Percentiles rank a stretch among this genome's conserved stretches.
These are phyloP conservation scores for Himalopsyche tibetana DNA, from an alignment of 2,888 invertebrate species.

Conservation along the genomic window DNA sequence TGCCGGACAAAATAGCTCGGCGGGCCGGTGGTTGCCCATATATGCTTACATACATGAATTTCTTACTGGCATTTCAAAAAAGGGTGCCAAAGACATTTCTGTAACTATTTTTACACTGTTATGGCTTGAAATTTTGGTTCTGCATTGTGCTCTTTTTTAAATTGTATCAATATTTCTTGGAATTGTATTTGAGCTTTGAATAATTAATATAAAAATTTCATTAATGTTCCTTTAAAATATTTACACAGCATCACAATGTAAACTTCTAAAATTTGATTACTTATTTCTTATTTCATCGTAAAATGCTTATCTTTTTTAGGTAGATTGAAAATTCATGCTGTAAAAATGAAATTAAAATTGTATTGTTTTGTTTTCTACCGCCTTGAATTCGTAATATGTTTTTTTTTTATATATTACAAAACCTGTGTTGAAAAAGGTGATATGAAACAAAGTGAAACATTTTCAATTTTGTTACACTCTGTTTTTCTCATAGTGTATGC, in stretches of 20 bases:
- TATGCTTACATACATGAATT: too few species aligned
- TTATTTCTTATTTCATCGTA: neutral
- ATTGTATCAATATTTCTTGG: constrained; percentile 7
- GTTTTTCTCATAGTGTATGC: too few species aligned
- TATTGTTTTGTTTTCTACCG: neutral
- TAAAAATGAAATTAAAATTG: neutral
- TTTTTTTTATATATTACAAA: neutral
- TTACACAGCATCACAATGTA: constrained; percentile 35
- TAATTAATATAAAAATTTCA: constrained; percentile 18
- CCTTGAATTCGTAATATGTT: too few species aligned
- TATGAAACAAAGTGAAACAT: neutral
- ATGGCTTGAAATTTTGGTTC: too few species aligned
- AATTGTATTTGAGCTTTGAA: constrained; percentile 22
- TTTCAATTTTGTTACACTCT: neutral
- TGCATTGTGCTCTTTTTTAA: too few species aligned
- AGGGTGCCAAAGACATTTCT: too few species aligned
- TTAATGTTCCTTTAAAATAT: constrained; percentile 22
- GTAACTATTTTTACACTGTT: too few species aligned
- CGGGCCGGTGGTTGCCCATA: too few species aligned
- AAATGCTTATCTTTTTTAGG: too few species aligned
- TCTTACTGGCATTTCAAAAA: too few species aligned
- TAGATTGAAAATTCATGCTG: too few species aligned
- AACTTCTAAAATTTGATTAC: neutral
- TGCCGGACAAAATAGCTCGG: too few species aligned
- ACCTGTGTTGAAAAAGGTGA: neutral